Base-by-base conservation (phyloP, 2,113 vertebrate genomes). In the Brachyhypopomus occidentalis region DNA sequence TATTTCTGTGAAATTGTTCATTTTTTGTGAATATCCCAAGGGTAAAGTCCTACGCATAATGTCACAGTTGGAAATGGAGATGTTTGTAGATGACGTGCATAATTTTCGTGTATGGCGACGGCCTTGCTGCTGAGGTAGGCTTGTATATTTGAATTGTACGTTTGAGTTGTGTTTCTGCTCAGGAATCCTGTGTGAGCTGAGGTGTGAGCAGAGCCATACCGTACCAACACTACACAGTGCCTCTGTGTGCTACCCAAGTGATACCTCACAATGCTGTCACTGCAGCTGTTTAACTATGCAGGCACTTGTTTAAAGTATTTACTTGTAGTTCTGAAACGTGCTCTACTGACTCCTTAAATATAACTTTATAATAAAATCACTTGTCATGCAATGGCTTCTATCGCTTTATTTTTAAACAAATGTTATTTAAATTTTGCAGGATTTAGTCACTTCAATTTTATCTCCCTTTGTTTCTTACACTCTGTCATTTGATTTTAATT, bases 201-300 rank as follows among this genome's bases (percentile, higher is more conserved):
- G 23, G 76, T 75, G 41, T 41, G 63, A 83, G 80, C 77, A 76
- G 84, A 83, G 30, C 77, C 78, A 60, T 72, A 83, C 16, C 20
- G 22, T 81, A 76, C 45, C 59, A 77, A 79, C 75, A 58, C 79
- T 81, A 63, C 79, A 34, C 48, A 79, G 84, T 83, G 84, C 84
- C 80, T 85, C 78, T 81, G 55, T 34, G 20, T 70, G 23, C 82
- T 52, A 55, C 64, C 59, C 30, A 78, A 71, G 34, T 0, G 63
- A 79, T 82, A 85, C 80, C 80, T 85, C 78, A 55, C 72, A 72
- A 75, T 71, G 63, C 72, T 72, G 22, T 67, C 22, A 45, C 78
- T 76, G 62, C 74, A 77, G 69, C 67, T 84, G 55, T 25, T 63
- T 58, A 48, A 79, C 75, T 71, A 72, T 7, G 5, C 23, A 64